phyloP scores from a whole-genome alignment of 2,113 vertebrate genomes.

The Tetrao urogallus region DNA sequence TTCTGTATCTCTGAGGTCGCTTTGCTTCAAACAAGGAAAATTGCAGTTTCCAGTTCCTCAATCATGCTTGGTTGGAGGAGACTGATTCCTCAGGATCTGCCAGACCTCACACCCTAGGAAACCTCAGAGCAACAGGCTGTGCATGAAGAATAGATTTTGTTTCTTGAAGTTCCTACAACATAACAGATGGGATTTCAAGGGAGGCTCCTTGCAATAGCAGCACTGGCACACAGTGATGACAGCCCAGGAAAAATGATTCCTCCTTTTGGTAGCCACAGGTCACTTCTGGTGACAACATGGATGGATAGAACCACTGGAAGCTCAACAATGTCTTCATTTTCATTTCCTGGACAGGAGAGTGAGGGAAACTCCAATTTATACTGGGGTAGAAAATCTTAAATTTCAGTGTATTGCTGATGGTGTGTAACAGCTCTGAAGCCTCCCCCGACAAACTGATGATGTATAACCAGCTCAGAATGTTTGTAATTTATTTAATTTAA shows the following conservation, averaged over 20 bases:
- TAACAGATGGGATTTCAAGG: background rate
- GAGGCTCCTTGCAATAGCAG: accelerated
- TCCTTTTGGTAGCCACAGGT: background rate
- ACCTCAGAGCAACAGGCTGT: background rate
- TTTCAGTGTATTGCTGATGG: background rate
- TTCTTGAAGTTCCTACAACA: background rate
- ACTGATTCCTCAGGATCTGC: background rate
- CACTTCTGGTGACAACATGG: background rate
- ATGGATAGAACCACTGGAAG: background rate
- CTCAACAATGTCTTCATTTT: background rate
- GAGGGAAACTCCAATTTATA: background rate
- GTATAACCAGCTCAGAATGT: constrained; percentile 53
- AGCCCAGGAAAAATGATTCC: background rate
- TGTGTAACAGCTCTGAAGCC: background rate
- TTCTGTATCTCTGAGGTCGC: background rate
- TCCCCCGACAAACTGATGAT: background rate
- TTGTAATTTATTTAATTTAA: constrained; percentile 86
- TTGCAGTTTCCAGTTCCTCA: background rate
- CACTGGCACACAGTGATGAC: background rate
- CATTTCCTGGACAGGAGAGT: background rate
- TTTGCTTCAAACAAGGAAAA: background rate
- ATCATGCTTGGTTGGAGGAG: background rate
- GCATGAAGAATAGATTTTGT: background rate
- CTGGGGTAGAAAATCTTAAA: background rate
- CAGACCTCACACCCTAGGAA: background rate